Conservation (phyloP, 2,888 invertebrate genomes). For the Philopedon plagiatum region DNA sequence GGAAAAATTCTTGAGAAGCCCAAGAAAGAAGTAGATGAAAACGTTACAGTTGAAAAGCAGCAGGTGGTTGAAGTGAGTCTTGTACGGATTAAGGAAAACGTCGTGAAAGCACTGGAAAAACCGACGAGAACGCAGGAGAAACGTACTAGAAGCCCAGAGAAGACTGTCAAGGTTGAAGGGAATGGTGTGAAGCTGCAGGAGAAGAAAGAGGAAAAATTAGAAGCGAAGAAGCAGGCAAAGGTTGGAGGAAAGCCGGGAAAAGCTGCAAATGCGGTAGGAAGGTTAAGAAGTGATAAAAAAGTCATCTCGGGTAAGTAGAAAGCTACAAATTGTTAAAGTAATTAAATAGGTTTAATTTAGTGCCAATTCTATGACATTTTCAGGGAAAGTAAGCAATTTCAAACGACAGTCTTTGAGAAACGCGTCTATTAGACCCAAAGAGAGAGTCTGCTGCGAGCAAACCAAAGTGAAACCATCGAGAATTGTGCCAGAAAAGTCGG, state of each 20-base stretch:
- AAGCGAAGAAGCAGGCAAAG: background rate
- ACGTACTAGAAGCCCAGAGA: slow-evolving; percentile 14
- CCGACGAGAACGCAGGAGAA: background rate
- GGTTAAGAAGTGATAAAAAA: slow-evolving; percentile 4
- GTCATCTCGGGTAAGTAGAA: slow-evolving; percentile 26
- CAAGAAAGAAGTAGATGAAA: background rate
- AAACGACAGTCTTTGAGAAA: slow-evolving; percentile 51
- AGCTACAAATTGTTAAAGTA: too few relatives aligned
- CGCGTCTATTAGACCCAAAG: slow-evolving; percentile 49
- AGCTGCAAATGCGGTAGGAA: background rate
- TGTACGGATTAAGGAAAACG: background rate
- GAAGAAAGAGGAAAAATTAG: background rate
- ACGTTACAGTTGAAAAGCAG: background rate
- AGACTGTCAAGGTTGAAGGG: slow-evolving; percentile 25
- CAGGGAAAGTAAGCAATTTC: slow-evolving; percentile 46
- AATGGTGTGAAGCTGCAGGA: background rate
- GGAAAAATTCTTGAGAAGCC: background rate
- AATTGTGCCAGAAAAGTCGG: background rate
- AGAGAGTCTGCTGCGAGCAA: slow-evolving; percentile 2
- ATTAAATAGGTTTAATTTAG: too few relatives aligned
- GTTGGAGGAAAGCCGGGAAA: background rate
- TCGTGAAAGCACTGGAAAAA: slow-evolving; percentile 6
- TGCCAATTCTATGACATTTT: background rate
- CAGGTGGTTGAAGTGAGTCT: background rate
- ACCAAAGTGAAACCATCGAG: slow-evolving; percentile 2